These are phyloP conservation scores for Stenopsyche tienmushanensis DNA, from an alignment of 1,140 invertebrate species.

Conservation along the genomic window DNA sequence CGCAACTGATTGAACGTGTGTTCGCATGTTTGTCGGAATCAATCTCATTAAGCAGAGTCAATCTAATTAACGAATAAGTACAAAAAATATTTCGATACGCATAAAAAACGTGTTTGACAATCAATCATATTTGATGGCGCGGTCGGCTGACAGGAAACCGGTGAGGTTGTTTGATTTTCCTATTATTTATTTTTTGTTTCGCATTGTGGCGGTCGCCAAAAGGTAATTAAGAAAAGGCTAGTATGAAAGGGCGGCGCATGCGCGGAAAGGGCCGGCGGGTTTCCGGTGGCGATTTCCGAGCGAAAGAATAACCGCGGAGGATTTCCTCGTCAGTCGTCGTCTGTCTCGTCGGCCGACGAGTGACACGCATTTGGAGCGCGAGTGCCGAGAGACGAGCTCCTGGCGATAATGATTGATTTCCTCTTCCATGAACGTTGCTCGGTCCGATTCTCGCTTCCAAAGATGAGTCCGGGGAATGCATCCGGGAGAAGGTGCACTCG, in stretches of 20 bases:
- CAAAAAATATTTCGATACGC: background rate
- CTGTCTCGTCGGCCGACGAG: background rate
- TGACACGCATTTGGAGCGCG: background rate
- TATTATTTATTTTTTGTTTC: conserved; percentile 6
- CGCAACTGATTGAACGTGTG: no score
- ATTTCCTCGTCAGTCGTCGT: conserved; percentile 15
- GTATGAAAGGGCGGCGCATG: background rate
- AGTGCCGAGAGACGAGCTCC: background rate
- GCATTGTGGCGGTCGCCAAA: background rate
- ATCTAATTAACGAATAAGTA: no score
- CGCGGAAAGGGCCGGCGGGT: background rate
- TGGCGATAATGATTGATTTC: background rate
- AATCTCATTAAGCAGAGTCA: no score
- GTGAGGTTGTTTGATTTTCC: conserved; percentile 4
- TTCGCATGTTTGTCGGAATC: no score
- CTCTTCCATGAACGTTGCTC: background rate
- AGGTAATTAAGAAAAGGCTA: conserved; percentile 4
- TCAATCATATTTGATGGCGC: conserved; percentile 2
- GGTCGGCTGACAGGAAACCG: conserved; percentile 3
- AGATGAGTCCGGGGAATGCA: background rate
- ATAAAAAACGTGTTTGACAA: background rate
- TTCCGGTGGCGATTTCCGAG: background rate
- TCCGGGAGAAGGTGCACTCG: conserved; percentile 26
- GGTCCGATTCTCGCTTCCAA: no score
- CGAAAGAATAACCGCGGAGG: background rate